These are phyloP conservation scores for Lycopodina hypogea DNA, from an alignment of 37 sponge, comb jelly and placozoan genomes.

Conservation along the genomic window DNA sequence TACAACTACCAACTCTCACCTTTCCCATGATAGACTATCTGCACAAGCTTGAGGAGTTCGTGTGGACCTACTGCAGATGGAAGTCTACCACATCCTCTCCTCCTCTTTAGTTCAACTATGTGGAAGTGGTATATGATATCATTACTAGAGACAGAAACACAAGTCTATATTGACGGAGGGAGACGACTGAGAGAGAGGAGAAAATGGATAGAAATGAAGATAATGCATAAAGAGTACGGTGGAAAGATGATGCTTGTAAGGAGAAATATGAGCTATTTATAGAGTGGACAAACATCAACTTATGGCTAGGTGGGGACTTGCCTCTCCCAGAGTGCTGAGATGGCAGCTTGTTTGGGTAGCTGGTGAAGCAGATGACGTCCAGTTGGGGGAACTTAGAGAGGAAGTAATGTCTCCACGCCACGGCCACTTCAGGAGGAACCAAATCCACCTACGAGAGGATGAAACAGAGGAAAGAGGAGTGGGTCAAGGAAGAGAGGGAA, in stretches of 20 bases:
- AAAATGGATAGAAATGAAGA: not conserved
- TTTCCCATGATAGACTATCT: conserved; percentile 38
- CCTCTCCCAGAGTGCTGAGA: conserved; percentile 13
- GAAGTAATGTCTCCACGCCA: conserved; percentile 96
- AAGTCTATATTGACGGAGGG: not conserved
- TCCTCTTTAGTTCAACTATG: conserved; percentile 32
- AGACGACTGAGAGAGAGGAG: not conserved
- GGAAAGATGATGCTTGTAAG: not conserved
- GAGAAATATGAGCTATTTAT: too few species aligned
- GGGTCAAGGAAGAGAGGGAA: not conserved
- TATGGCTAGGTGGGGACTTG: not conserved
- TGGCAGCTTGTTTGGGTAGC: conserved; percentile 63
- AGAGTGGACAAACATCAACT: not conserved
- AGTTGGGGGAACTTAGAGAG: conserved; percentile 70
- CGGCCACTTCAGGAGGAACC: conserved; percentile 87
- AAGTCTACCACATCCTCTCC: conserved; percentile 11
- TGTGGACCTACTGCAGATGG: conserved; percentile 68
- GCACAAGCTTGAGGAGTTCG: conserved; percentile 60
- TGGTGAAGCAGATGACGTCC: conserved; percentile 90
- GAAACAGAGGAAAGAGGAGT: not conserved
- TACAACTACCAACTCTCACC: conserved; percentile 30
- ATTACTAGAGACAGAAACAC: not conserved
- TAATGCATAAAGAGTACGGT: not conserved
- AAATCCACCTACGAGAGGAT: conserved; percentile 74
- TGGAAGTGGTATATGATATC: not conserved